Base-by-base conservation (phyloP, 37 sponge, comb jelly and placozoan species). In the Theonella swinhoei region DNA sequence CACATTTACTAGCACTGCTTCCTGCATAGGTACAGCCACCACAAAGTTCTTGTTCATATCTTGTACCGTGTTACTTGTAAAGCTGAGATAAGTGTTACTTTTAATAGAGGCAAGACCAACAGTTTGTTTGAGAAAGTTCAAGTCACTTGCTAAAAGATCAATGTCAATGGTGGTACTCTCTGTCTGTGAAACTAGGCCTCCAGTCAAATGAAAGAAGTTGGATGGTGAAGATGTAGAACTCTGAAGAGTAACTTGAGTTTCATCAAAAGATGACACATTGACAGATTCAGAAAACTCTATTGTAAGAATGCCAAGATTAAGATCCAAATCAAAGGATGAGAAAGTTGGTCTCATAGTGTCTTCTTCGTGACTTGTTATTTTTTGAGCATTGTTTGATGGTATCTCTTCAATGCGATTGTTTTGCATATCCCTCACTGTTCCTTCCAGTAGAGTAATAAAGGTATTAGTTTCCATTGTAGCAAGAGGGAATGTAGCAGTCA, bases 221-320 rank as follows among this genome's bases (percentile, higher is more conserved):
- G 54, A 28, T 20, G 93, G 89, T 54, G 64, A 19, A 17, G 66
- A 61, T 23, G 47, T 42, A 2, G 67, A 26, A 64, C 65, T 85
- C 39, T 93, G 95, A 0, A 95, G 19, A 0, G 88, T 85, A 4
- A 91, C 64, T 72, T 88, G 88, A 0, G 80, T 74, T 9, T 79
- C 66, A 42, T 80, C 65, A 67, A 95, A 88, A 39, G 82, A 87
- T 11, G 95, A 72, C 0, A 78, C 59, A 81, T 91, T 91, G 62
- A 95, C 89, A 28, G 92, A 82, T 42, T 95, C 95, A 1, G 91
- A 91, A 77, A 95, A 95, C 2, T 64, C 54, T 26, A 95, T 67
- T 19, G 89, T 86, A 3, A 95, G 43, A 22, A 74, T 26, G 63
- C 89, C 91, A 41, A 58, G 22, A 72, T 95, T 74, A 20, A 95